These are phyloP conservation scores for Saguinus imperator DNA, from an alignment of 2,113 vertebrate genomes.

Conservation along the genomic window DNA sequence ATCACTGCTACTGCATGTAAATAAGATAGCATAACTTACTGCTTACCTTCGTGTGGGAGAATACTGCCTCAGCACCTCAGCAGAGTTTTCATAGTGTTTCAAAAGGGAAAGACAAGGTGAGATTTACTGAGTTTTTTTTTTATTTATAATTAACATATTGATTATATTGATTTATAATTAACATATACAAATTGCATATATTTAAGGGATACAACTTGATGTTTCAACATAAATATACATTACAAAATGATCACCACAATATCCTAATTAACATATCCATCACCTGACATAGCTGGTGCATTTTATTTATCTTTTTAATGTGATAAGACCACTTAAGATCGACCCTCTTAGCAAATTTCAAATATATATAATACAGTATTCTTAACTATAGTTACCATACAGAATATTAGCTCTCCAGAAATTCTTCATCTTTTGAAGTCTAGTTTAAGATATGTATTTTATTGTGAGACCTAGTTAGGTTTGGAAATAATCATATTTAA, in stretches of 20 bases:
- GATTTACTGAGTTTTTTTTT: background rate
- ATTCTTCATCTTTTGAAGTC: background rate
- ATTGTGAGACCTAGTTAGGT: background rate
- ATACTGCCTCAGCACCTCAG: background rate
- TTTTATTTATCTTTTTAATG: background rate
- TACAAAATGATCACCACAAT: background rate
- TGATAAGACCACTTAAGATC: background rate
- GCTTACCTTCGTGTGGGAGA: background rate
- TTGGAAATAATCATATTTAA: background rate
- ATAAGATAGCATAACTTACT: background rate
- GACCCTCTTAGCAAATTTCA: background rate
- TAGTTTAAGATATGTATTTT: background rate
- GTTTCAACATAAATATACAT: background rate
- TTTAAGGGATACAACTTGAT: background rate
- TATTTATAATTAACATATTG: background rate
- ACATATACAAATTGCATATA: background rate
- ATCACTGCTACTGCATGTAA: background rate
- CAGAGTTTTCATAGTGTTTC: background rate
- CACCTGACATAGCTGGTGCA: background rate
- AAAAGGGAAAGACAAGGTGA: background rate
- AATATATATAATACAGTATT: background rate
- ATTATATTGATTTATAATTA: background rate
- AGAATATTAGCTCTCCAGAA: background rate
- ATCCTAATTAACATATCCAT: background rate
- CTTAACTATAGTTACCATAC: rapidly evolving